Evolutionary conservation across 2,797 vertebrate species (phyloP), one percentile per base, ranked within the genome.

Genomic region (Odontamblyopus rebecca): DNA sequence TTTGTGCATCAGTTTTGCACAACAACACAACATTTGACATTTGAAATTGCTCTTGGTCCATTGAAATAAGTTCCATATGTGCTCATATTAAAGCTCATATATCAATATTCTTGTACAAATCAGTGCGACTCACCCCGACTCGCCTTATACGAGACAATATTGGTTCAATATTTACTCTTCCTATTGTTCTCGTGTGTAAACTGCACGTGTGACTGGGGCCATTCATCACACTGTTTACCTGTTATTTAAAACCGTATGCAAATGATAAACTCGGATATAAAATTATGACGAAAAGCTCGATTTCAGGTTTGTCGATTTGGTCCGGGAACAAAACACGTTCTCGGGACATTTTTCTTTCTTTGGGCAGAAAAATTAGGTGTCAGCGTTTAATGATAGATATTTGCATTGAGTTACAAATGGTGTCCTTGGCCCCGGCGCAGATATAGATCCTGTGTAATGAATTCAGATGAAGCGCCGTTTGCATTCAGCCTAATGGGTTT

Each of bases 341-440:
- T 67, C 82, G 88, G 92, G 91, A 91, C 92, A 93, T 94, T 93
- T 93, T 94, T 95, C 93, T 95, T 93, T 93, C 91, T 92, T 92
- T 93, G 88, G 86, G 79, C 81, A 89, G 91, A 38, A 94, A 94
- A 95, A 94, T 95, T 91, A 93, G 94, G 91, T 94, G 94, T 94
- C 94, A 93, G 88, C 86, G 88, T 94, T 93, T 94, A 94, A 95
- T 94, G 93, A 94, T 94, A 93, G 92, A 95, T 94, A 94, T 94
- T 94, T 94, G 93, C 93, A 94, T 94, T 93, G 93, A 91, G 92
- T 93, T 94, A 93, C 93, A 94, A 94, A 94, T 93, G 88, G 92
- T 91, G 93, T 94, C 93, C 93, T 94, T 93, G 93, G 93, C 90
- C 93, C 93, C 93, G 93, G 93, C 93, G 93, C 93, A 93, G 92